These are phyloP conservation scores for Percopsis omiscomaycus DNA, from an alignment of 2,797 vertebrate genomes.

Conservation along the genomic window DNA sequence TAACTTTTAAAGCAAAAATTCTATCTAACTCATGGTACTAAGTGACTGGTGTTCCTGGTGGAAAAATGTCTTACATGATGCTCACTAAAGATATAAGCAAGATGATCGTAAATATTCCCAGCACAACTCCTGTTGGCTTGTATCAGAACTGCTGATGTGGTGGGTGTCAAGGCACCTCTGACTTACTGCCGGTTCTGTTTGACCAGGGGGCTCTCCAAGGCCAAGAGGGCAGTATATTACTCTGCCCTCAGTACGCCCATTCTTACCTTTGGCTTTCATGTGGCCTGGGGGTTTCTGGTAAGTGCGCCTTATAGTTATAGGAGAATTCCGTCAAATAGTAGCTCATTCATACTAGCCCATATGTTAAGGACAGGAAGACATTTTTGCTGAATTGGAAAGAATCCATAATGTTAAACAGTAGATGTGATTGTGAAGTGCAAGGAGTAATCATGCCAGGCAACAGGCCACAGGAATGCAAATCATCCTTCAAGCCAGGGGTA, in stretches of 20 bases:
- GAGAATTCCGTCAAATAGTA: slow-evolving; percentile 69
- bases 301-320: slow-evolving; percentile 61
- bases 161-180: slow-evolving; percentile 56
- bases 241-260: slow-evolving; percentile 57
- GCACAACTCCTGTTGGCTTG: slow-evolving; percentile 43
- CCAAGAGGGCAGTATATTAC: slow-evolving; percentile 55
- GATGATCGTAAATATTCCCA: slow-evolving; percentile 42
- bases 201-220: slow-evolving; percentile 43
- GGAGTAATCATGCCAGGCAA: slow-evolving; percentile 89
- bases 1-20: too few species aligned
- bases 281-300: slow-evolving; percentile 67
- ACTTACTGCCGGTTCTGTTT: slow-evolving; percentile 52
- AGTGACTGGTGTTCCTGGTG: background rate
- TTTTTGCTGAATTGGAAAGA: slow-evolving; percentile 81
- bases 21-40: too few species aligned
- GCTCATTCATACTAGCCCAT: slow-evolving; percentile 73
- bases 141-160: slow-evolving; percentile 50
- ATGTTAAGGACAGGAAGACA: slow-evolving; percentile 78
- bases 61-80: slow-evolving; percentile 26
- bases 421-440: slow-evolving; percentile 86
- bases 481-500: slow-evolving; percentile 84
- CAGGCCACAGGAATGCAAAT: slow-evolving; percentile 97
- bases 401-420: slow-evolving; percentile 89
- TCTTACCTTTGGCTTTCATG: slow-evolving; percentile 79
- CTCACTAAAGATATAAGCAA: slow-evolving; percentile 4